Percentiles rank a stretch among this genome's conserved stretches.
Evolutionary conservation across 2,113 vertebrate species (phyloP).

Genomic region (Anser cygnoides): DNA sequence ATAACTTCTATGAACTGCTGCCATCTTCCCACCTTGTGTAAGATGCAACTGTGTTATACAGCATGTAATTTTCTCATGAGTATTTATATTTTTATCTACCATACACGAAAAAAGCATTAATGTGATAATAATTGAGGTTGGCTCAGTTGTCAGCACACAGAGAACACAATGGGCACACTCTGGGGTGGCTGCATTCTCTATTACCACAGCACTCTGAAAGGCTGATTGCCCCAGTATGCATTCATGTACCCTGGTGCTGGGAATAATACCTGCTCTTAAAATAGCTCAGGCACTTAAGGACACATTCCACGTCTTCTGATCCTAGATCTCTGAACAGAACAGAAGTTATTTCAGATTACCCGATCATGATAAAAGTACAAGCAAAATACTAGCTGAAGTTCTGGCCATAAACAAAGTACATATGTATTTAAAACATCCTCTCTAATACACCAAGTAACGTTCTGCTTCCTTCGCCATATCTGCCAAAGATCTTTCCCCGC

Average conservation of each 20-base stretch:
- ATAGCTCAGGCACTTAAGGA: conserved; percentile 63
- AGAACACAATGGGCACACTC: rapidly evolving
- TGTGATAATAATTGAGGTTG: not conserved
- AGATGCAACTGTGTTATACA: not conserved
- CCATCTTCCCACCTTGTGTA: not conserved
- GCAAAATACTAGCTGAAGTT: not conserved
- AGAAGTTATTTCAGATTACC: conserved; percentile 7
- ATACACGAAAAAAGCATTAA: not conserved
- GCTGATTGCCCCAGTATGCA: not conserved
- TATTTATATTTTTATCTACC: not conserved
- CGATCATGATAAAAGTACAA: not conserved
- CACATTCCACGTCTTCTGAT: conserved; percentile 1
- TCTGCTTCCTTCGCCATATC: not conserved
- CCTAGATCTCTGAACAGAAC: not conserved
- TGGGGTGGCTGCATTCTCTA: not conserved
- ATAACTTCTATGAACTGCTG: not conserved
- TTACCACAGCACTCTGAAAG: not conserved
- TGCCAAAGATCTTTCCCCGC: not conserved
- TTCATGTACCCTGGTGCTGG: not conserved
- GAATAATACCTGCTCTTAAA: conserved; percentile 50
- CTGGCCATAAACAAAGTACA: not conserved
- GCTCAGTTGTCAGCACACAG: not conserved
- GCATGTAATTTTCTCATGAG: not conserved
- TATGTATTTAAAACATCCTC: not conserved
- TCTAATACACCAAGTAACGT: rapidly evolving